Evolutionary conservation across 2,888 invertebrate genomes (phyloP).

Genomic region (Calameuta pallipes): DNA sequence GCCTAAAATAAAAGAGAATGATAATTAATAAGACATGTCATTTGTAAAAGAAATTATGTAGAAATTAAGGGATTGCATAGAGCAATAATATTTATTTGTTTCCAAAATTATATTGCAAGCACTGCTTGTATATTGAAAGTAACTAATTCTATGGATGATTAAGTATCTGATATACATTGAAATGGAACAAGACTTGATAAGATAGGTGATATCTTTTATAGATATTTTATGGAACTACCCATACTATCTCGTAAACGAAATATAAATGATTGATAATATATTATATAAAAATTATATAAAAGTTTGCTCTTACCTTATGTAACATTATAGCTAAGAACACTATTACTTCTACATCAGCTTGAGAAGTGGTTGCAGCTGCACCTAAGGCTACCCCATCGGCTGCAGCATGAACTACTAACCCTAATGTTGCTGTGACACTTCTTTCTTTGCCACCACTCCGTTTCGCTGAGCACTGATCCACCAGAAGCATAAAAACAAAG

Average conservation of each 20-base stretch:
- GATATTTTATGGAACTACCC: background rate
- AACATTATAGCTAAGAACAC: slow-evolving; percentile 99
- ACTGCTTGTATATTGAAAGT: too few species aligned
- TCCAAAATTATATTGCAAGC: background rate
- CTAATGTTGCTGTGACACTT: slow-evolving; percentile 94
- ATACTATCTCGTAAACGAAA: background rate
- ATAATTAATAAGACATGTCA: background rate
- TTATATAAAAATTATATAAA: background rate
- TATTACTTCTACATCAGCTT: slow-evolving; percentile 96
- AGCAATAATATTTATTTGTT: background rate
- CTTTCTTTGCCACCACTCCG: slow-evolving; percentile 75
- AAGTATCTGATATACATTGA: background rate
- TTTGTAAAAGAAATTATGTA: slow-evolving; percentile 5
- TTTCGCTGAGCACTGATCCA: slow-evolving; percentile 83
- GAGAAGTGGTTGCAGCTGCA: slow-evolving; percentile 97
- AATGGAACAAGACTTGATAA: background rate
- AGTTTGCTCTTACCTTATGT: slow-evolving; percentile 77
- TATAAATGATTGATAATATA: background rate
- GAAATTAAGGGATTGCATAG: slow-evolving; percentile 2
- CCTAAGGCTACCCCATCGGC: slow-evolving; percentile 98
- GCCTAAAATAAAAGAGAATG: slow-evolving; percentile 70
- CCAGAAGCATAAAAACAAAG: slow-evolving; percentile 96
- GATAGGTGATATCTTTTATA: background rate
- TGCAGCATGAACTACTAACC: slow-evolving; percentile 98
- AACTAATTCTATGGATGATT: background rate